phyloP scores from a whole-genome alignment of 2,113 vertebrate species.

The Strix uralensis region DNA sequence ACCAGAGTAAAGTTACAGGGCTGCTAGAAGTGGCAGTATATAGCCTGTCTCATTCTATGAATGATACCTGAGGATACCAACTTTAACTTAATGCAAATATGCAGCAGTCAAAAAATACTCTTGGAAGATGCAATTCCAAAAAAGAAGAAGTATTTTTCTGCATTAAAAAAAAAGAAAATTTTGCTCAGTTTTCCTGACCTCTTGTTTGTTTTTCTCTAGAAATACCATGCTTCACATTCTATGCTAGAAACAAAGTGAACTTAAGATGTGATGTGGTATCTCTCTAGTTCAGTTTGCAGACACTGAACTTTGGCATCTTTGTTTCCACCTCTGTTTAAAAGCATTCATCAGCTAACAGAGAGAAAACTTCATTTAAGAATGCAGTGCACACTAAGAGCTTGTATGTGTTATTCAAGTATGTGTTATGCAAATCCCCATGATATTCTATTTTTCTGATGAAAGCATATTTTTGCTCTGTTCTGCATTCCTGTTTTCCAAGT shows the following conservation, averaged over 20 bases:
- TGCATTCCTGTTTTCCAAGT: not conserved
- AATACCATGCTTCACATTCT: not conserved
- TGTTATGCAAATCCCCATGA: not conserved
- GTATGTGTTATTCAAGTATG: not conserved
- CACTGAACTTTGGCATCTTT: not conserved
- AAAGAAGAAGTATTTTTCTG: not conserved
- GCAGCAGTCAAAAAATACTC: conserved; percentile 19
- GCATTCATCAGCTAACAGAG: not conserved
- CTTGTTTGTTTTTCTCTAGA: not conserved
- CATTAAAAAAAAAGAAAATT: not conserved
- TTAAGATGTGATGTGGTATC: not conserved
- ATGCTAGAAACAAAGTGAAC: not conserved
- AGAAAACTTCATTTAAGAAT: not conserved
- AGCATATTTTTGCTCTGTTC: not conserved
- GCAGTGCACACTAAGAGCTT: not conserved
- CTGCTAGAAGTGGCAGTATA: not conserved
- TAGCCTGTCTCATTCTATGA: not conserved
- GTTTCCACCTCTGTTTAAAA: not conserved
- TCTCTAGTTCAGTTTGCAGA: not conserved
- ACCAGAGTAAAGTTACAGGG: not conserved
- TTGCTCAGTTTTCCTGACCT: not conserved
- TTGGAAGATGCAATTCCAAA: conserved; percentile 13
- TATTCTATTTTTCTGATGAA: not conserved
- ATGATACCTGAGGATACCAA: not conserved
- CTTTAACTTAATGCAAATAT: conserved; percentile 39